Evolutionary conservation across 1,140 invertebrate genomes (phyloP), one percentile per base, ranked within the genome.

Genomic region (Hesperophylax magnus): DNA sequence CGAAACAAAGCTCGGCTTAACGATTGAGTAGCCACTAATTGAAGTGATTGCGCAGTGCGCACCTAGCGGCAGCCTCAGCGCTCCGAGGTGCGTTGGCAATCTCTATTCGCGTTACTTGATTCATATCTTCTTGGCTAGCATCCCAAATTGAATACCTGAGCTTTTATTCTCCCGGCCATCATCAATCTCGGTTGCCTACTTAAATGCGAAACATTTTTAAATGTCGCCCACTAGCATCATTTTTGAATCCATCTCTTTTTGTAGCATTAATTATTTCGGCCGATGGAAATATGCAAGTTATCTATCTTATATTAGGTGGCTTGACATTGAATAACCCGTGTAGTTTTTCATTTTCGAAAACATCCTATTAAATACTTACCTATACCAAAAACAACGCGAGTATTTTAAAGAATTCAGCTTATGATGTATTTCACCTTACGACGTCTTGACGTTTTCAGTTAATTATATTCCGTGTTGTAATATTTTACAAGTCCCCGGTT

Each of bases 161-260:
- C 34, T 71, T 47, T 34, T 71, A 71, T 71, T 71, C 67, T 71
- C 67, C 39, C 67, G 67, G 31, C 31, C 39, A 34, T 22, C 67
- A 52, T 71, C 31, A 71, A 71, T 71, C 67, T 71, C 18, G 61
- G 7, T 27, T 24, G 61, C 18, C 20, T 31, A 4, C 24, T 65
- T 65, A 22, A 65, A 65, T 22, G 20, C 15, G 61, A 24, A 65
- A 31, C 61, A 65, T 65, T 27, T 65, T 65, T 65, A 24, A 65
- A 65, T 24, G 61, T 65, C 24, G 61, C 7, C 61, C 18, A 14
- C 24, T 7, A 65, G 24, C 24, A 31, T 11, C n/a, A 14, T 47
- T 47, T 47, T 58, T 58, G 17, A 58, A 20, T 58, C 56, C 11
- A 22, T 22, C n/a, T 58, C 56, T 5, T 20, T 58, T 58, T 58